Base-by-base conservation (phyloP, 2,797 vertebrate species). In the Labroides dimidiatus region DNA sequence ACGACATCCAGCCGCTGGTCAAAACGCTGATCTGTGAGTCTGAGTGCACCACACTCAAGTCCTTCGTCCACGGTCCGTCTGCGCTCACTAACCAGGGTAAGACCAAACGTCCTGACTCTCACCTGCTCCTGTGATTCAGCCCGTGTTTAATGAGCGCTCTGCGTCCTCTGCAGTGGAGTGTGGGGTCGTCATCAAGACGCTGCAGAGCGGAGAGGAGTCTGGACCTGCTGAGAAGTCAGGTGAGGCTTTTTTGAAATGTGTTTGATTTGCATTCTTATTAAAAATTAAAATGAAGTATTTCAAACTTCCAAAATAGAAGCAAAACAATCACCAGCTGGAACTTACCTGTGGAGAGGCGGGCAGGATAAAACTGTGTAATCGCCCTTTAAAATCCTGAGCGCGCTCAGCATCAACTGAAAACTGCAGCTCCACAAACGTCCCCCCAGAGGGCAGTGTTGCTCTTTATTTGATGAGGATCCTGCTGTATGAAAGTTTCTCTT, bases 11-110 rank as follows among this genome's bases (percentile, higher is more conserved):
- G 86, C 86, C 96, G 0, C 93, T 99, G 59, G 73, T 99, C 82
- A 99, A 99, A 81, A 96, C 95, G 0, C 87, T 99, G 30, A 92
- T 97, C 79, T 98, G 95, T 70, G 98, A 99, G 93, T 95, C 96
- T 0, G 97, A 99, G 70, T 98, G 97, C 78, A 96, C 94, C 71
- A 95, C 93, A 48, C 89, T 88, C 17, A 98, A 96, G 86, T 92
- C 95, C 27, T 82, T 94, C 16, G 90, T 89, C 71, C 93, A 92
- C 4, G 78, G 85, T 36, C 70, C 93, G 52, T 82, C 87, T 0
- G 92, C 89, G 1, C 89, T 95, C 80, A 93, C 70, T 81, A 97
- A 94, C 78, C 96, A 97, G 94, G 96, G 97, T 97, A 64, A 77
- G 8, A 30, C 4, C 4, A 10, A 4, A 16, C 6, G 0, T 19